Evolutionary conservation across 2,888 invertebrate genomes (phyloP).

Genomic region (Stenodera caucasica): DNA sequence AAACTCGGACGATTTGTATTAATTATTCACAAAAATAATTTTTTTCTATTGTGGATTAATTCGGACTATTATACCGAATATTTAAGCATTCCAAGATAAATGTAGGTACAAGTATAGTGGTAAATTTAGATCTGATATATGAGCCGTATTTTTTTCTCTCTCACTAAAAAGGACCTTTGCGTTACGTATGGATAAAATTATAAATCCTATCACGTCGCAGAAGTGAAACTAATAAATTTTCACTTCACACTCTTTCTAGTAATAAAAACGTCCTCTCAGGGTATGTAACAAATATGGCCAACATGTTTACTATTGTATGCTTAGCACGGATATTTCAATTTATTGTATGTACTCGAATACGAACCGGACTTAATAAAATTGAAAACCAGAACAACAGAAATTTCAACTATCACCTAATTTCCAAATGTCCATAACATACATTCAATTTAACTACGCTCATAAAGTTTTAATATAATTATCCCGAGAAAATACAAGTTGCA

Average conservation of each 20-base stretch:
- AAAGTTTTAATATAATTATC: too few species aligned
- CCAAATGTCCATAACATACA: not conserved
- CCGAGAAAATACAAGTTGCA: not conserved
- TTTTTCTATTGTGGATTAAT: not conserved
- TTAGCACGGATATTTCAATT: conserved; percentile 38
- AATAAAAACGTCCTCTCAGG: conserved; percentile 49
- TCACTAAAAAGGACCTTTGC: not conserved
- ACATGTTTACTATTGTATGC: conserved; percentile 37
- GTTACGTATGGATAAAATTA: conserved; percentile 41
- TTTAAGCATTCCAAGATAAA: conserved; percentile 19
- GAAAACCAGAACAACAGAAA: not conserved
- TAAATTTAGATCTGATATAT: conserved; percentile 41
- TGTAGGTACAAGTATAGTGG: conserved; percentile 12
- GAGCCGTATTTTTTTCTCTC: conserved; percentile 11
- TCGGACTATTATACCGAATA: not conserved
- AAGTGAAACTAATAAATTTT: conserved; percentile 51
- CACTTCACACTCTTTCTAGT: conserved; percentile 47
- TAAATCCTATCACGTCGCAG: conserved; percentile 47
- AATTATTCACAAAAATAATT: conserved; percentile 15
- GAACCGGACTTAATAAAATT: not conserved
- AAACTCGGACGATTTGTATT: conserved; percentile 29
- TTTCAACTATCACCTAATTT: not conserved
- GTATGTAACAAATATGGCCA: conserved; percentile 39
- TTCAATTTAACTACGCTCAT: not conserved
- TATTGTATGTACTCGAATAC: conserved; percentile 21